These are phyloP conservation scores for Melieria crassipennis DNA, from an alignment of 2,888 invertebrate genomes.

Conservation along the genomic window DNA sequence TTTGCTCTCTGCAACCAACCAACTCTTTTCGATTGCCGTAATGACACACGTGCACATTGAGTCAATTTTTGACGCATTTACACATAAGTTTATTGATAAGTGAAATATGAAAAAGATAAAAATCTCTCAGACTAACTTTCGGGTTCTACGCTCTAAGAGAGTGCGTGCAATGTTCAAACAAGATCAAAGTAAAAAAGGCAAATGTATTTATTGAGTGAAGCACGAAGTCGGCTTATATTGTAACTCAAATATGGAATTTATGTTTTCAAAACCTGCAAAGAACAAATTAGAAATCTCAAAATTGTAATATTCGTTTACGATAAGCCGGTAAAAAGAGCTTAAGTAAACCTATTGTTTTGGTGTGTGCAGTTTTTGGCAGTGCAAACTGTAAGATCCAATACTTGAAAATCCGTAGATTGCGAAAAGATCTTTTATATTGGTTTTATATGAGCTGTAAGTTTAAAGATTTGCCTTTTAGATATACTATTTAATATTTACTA, in stretches of 20 bases:
- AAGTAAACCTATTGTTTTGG: too few relatives aligned
- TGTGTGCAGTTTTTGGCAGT: not conserved
- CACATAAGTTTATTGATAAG: slow-evolving; percentile 45
- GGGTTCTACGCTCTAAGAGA: too few relatives aligned
- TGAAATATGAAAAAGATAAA: slow-evolving; percentile 38
- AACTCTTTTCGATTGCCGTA: too few relatives aligned
- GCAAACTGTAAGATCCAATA: not conserved
- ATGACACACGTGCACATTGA: slow-evolving; percentile 45
- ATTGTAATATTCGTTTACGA: too few relatives aligned
- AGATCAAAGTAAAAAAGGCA: not conserved
- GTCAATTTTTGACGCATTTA: slow-evolving; percentile 65
- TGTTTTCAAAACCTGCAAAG: too few relatives aligned
- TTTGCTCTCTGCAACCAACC: too few relatives aligned
- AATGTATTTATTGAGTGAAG: not conserved
- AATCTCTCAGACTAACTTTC: not conserved
- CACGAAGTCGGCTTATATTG: too few relatives aligned
- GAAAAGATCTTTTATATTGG: slow-evolving; percentile 1
- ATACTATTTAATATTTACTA: not conserved
- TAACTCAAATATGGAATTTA: too few relatives aligned
- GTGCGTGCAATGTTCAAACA: too few relatives aligned
- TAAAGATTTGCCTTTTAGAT: slow-evolving; percentile 51
- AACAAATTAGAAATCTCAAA: too few relatives aligned
- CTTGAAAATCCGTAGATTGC: slow-evolving; percentile 34
- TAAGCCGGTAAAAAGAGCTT: too few relatives aligned
- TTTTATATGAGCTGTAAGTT: slow-evolving; percentile 7